Evolutionary conservation across 2,113 vertebrate genomes (phyloP).

Genomic region (Elanus axillaris): DNA sequence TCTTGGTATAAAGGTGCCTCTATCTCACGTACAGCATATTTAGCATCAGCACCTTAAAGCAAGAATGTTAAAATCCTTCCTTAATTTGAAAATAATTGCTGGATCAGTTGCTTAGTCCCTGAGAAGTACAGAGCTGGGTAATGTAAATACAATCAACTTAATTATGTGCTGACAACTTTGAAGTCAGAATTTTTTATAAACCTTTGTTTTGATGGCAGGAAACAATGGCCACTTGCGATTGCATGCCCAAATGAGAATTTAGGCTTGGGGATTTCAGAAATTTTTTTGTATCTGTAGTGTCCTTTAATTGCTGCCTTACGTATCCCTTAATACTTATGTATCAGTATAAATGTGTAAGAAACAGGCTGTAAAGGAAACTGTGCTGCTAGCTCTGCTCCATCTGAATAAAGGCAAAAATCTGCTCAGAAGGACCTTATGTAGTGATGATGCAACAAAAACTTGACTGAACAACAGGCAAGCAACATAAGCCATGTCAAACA

Average conservation of each 20-base stretch:
- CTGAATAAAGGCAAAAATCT: neutral
- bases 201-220: neutral
- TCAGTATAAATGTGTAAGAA: neutral
- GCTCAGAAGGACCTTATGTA: neutral
- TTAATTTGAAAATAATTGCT: neutral
- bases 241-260: neutral
- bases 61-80: neutral
- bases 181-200: neutral
- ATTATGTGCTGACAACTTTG: neutral
- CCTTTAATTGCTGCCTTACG: neutral
- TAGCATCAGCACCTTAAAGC: neutral
- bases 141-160: neutral
- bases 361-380: neutral
- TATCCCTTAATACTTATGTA: neutral
- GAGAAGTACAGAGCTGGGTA: neutral
- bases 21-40: neutral
- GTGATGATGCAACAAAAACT: neutral
- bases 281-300: neutral
- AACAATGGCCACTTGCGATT: neutral
- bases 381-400: neutral
- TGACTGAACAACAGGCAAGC: neutral
- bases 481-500: neutral
- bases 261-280: neutral
- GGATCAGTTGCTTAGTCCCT: neutral
- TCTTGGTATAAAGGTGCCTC: neutral